Conservation (phyloP, 1,140 invertebrate genomes). For the Drosophila novamexicana region DNA sequence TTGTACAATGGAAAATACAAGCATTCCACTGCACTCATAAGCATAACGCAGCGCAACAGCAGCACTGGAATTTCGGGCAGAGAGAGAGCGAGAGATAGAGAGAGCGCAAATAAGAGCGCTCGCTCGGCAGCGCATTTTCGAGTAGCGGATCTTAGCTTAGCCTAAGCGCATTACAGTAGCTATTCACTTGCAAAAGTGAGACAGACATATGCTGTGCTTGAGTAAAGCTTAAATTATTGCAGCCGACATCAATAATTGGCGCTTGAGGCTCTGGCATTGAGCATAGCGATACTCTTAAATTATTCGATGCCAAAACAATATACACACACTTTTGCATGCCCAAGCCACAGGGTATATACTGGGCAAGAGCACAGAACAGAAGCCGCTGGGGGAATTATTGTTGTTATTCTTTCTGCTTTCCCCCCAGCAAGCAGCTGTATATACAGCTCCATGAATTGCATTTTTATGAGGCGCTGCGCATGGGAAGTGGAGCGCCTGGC, state of each 20-base stretch:
- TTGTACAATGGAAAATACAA: not conserved
- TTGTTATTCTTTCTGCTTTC: slow-evolving; percentile 12
- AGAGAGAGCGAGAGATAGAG: not conserved
- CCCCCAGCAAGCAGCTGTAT: not conserved
- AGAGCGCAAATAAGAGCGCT: not conserved
- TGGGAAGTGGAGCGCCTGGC: slow-evolving; percentile 4
- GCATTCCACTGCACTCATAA: not conserved
- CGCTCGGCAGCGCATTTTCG: not conserved
- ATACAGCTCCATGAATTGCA: slow-evolving; percentile 24
- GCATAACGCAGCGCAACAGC: not conserved
- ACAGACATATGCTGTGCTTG: not conserved
- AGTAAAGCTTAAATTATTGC: not conserved
- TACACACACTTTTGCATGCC: not conserved
- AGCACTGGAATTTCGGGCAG: not conserved
- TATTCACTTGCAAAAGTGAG: too few species aligned
- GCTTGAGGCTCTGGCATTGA: too few species aligned
- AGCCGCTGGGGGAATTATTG: slow-evolving; percentile 39
- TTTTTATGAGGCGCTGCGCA: slow-evolving; percentile 10
- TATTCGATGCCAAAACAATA: not conserved
- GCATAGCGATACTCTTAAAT: too few species aligned
- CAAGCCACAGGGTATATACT: not conserved
- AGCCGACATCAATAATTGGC: too few species aligned
- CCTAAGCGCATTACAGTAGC: not conserved
- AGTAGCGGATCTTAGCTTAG: not conserved
- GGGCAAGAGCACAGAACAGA: slow-evolving; percentile 39